Evolutionary conservation across 2,113 vertebrate genomes (phyloP).

Genomic region (Silurus glanis): DNA sequence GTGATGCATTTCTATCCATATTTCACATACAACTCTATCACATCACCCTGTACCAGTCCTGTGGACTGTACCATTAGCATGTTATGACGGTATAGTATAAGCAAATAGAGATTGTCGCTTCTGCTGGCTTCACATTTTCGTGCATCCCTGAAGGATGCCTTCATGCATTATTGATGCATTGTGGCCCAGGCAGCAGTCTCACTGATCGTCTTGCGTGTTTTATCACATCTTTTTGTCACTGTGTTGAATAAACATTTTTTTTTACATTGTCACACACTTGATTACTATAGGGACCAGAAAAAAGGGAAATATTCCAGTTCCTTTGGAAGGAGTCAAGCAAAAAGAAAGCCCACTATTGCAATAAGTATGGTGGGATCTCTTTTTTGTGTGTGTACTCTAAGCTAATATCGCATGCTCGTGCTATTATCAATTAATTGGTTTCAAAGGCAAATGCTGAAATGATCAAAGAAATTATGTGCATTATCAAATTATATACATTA

Average conservation of each 20-base stretch:
- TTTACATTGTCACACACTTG: neutral
- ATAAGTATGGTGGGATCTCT: neutral
- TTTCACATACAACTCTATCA: neutral
- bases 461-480: too few species aligned
- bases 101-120: constrained; percentile 42
- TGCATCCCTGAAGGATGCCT: neutral
- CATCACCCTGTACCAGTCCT: neutral
- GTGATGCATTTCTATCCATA: neutral
- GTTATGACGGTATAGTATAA: constrained; percentile 40
- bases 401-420: neutral
- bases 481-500: too few species aligned
- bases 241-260: constrained; percentile 11
- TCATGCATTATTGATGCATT: constrained; percentile 6
- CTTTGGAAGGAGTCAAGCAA: neutral
- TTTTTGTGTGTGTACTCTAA: neutral
- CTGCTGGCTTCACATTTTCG: too few species aligned
- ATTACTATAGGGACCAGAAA: neutral
- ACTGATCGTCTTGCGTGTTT: constrained; percentile 8
- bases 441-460: too few species aligned
- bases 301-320: neutral
- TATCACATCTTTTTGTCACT: neutral
- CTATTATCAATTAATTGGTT: neutral
- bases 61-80: constrained; percentile 31
- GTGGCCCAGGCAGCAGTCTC: constrained; percentile 17
- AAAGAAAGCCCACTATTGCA: neutral